Evolutionary conservation across 2,797 vertebrate species (phyloP).

Genomic region (Streptopelia turtur): DNA sequence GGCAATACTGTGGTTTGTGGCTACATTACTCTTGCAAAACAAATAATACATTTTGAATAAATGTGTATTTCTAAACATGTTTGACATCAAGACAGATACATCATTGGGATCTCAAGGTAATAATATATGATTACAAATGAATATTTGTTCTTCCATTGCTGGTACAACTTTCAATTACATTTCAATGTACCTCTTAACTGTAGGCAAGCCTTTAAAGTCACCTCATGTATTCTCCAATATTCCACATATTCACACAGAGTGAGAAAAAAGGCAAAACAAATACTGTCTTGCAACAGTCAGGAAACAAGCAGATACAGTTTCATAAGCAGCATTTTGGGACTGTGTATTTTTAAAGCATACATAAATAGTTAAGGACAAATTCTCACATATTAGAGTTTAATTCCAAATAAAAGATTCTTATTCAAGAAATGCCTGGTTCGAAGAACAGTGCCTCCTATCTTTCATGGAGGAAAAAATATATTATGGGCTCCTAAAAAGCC

Average conservation of each 20-base stretch:
- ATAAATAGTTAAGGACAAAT: not conserved
- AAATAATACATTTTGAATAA: not conserved
- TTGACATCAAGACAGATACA: not conserved
- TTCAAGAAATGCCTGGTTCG: not conserved
- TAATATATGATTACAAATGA: not conserved
- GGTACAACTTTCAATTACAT: not conserved
- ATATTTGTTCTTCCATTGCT: not conserved
- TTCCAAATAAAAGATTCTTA: not conserved
- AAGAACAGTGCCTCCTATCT: not conserved
- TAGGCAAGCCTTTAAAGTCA: not conserved
- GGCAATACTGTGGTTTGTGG: not conserved
- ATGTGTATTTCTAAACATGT: not conserved
- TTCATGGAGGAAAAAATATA: not conserved
- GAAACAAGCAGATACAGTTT: not conserved
- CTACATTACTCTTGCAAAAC: not conserved
- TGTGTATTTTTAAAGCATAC: not conserved
- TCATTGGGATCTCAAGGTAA: not conserved
- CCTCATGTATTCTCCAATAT: not conserved
- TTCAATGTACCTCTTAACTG: not conserved
- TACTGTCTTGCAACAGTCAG: not conserved
- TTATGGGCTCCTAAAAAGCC: not conserved
- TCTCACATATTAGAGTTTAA: not conserved
- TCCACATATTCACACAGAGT: not conserved
- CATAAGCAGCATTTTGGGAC: not conserved
- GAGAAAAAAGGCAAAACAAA: not conserved